Evolutionary conservation across 2,888 invertebrate genomes (phyloP), one percentile per base, ranked within the genome.

Genomic region (Watsonalla cultraria): DNA sequence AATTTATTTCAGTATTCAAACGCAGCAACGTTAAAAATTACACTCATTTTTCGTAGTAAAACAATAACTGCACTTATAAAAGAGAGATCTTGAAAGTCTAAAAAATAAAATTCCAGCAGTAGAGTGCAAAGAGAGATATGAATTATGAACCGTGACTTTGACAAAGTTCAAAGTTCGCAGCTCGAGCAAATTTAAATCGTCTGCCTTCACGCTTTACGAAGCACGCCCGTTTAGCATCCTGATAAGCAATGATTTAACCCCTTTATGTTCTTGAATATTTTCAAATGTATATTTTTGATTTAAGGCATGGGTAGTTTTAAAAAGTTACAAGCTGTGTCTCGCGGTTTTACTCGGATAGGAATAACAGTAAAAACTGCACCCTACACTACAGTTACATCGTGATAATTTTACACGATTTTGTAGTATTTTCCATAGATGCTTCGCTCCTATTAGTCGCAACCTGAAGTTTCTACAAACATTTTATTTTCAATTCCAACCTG

Each of bases 121-220:
- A 67, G 65, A 76, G 66, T 74, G 73, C 70, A 74, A 49, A 49
- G 49, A 34, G 68, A 66, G 70, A 74, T 74, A 74, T 78, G 77
- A 82, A 72, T 79, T 80, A 81, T 74, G 73, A 58, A 59, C 66
- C 60, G 66, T 74, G 79, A 78, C 80, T 78, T 78, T 75, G 78
- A 77, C 64, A 76, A 80, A 82, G 76, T 77, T 71, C 55, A 54
- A 64, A 66, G 67, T 67, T 65, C 67, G 62, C 67, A 62, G 60
- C 53, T 63, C 60, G 61, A 63, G 71, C 66, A 70, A 71, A 74
- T 75, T 75, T 68, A 68, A 74, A 72, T 65, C 61, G 59, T 55
- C 61, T 57, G 57, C 59, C 72, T 73, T 74, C 69, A 66, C 69
- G 68, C 70, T 72, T 75, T 70, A 73, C 75, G 69, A 75, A 78